Evolutionary conservation across 2,797 vertebrate genomes (phyloP), one percentile per base, ranked within the genome.

Genomic region (Onychomys arenicola): DNA sequence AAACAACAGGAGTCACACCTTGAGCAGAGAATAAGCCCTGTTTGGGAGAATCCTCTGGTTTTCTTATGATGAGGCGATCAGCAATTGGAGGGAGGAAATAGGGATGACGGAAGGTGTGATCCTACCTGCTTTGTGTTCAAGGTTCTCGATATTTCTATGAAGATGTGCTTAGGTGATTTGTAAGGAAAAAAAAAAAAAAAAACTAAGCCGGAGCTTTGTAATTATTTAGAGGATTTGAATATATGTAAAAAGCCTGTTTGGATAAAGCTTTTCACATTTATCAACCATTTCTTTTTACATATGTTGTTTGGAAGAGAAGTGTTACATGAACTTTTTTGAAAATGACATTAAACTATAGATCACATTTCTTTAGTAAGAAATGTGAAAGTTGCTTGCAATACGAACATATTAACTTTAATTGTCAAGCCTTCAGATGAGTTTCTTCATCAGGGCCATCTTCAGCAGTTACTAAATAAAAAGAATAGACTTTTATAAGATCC

Each of bases 161-260:
- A 43, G 46, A 11, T 55, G 61, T 23, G 46, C 59, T 91, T 96
- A 75, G 65, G 32, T 8, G 73, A 93, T 55, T 86, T 81, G 43
- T 52, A 10, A 86, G 93, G 6, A 37, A 25, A 14, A 40, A n/a
- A n/a, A n/a, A n/a, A n/a, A n/a, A n/a, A n/a, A 57, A n/a, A 82
- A 29, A 1, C 0, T 40, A 93, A 63, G 0, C 80, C 9, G 16
- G 57, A 55, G 65, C n/a, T 95, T 86, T 95, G 23, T 83, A 61
- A 86, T 77, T 81, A 94, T 67, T 73, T 61, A 81, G 81, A 55
- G 78, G 59, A 80, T 93, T 75, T 87, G 27, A 32, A 61, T 88
- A 82, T 67, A 43, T 2, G 13, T 34, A 59, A 43, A 90, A 65
- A 23, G 37, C 5, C 52, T 89, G 3, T 25, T 78, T 75, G 9